Evolutionary conservation across 1,140 invertebrate species (phyloP).

Genomic region (Drosophila suzukii): DNA sequence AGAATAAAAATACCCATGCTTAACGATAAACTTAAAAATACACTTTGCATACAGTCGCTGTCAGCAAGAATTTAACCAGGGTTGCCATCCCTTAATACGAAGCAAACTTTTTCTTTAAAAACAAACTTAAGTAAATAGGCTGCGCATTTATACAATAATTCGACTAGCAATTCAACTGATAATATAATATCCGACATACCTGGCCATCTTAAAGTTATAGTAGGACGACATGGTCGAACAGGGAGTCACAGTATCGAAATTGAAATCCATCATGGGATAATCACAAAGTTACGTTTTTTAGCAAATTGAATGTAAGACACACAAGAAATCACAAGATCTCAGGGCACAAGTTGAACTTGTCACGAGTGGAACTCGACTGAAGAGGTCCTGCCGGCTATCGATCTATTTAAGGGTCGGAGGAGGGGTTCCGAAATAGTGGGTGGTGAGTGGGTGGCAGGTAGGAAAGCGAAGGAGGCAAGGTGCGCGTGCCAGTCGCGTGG

Average conservation of each 20-base stretch:
- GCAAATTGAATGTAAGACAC: constrained; percentile 43
- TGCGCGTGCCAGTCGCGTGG: constrained; percentile 75
- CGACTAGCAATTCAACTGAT: not conserved
- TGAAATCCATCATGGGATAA: constrained; percentile 61
- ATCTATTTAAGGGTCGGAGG: constrained; percentile 63
- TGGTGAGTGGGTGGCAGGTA: constrained; percentile 16
- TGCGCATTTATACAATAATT: constrained; percentile 48
- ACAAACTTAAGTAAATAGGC: constrained; percentile 14
- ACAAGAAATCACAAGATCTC: constrained; percentile 47
- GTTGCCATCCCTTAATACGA: not conserved
- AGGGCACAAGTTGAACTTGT: constrained; percentile 72
- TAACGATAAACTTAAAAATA: not conserved
- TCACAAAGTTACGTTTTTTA: constrained; percentile 18
- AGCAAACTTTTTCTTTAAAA: constrained; percentile 4
- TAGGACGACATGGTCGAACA: constrained; percentile 71
- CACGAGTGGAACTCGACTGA: constrained; percentile 77
- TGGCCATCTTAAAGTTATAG: constrained; percentile 67
- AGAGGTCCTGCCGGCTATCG: not conserved
- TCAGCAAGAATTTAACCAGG: not conserved
- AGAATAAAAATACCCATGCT: too few species aligned
- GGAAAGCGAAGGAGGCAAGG: constrained; percentile 30
- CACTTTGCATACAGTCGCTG: constrained; percentile 28
- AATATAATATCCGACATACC: constrained; percentile 51
- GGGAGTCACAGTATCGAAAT: constrained; percentile 57
- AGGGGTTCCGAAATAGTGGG: constrained; percentile 20